Evolutionary conservation across 2,888 invertebrate species (phyloP), one percentile per base, ranked within the genome.

Genomic region (Glaucopsyche alexis): DNA sequence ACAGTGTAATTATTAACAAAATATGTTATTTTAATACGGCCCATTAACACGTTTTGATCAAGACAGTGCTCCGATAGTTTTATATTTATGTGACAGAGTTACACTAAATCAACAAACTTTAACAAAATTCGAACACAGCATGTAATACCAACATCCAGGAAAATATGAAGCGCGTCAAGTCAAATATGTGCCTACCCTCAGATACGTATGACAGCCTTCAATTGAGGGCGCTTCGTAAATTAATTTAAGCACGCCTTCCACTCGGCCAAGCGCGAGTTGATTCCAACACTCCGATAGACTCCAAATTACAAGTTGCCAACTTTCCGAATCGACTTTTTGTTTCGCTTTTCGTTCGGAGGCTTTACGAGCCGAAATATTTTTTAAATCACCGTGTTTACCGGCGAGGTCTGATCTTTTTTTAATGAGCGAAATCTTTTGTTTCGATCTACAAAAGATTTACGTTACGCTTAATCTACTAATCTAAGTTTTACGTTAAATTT

Each of bases 261-360:
- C 88, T 88, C 81, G 78, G 83, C 80, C 82, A 82, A 87, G 86
- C 86, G 83, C 83, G 82, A 88, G 83, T 82, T 87, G 90, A 90
- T 90, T 88, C 83, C 84, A 83, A 87, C 88, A 85, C 86, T 84
- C 82, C 83, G 85, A 84, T 88, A 86, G 85, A 85, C 87, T 86
- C 85, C 84, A 88, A 89, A 88, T 89, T 87, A 87, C 86, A 80
- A 82, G 80, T 81, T 80, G 77, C 76, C 75, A 84, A 85, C 82
- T 87, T 85, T 81, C 80, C 80, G 78, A 84, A 82, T 83, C 78
- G 73, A 76, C 79, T 80, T 85, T 84, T 83, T 83, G 82, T 87
- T 86, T 85, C 81, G 83, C 29, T 4, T 84, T 80, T 77, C 75
- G 80, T 77, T 80, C 81, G 80, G 79, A 82, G 81, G 81, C 77